Conservation (phyloP, 1,140 invertebrate species). For the Vollenhovia emeryi region DNA sequence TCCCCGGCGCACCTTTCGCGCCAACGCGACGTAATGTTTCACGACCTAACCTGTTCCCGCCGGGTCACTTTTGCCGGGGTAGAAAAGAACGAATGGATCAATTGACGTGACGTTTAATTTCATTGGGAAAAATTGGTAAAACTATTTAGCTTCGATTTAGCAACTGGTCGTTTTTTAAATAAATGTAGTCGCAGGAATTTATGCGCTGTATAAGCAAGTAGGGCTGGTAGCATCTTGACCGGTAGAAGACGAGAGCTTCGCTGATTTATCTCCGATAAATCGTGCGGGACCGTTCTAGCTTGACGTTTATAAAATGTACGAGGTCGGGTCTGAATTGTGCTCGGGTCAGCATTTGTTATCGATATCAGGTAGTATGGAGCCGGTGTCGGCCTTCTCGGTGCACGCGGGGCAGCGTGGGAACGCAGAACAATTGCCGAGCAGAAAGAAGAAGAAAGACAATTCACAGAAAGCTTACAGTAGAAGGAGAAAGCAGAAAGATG, state of each 20-base stretch:
- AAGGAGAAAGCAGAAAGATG: background rate
- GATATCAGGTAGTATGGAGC: conserved; percentile 50
- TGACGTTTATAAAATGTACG: background rate
- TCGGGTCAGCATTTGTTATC: conserved; percentile 14
- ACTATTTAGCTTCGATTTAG: no score
- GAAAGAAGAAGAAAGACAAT: conserved; percentile 50
- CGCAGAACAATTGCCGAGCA: background rate
- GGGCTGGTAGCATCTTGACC: no score
- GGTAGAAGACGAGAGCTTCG: background rate
- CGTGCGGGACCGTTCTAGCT: background rate
- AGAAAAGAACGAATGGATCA: background rate
- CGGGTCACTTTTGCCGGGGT: background rate
- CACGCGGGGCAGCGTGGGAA: conserved; percentile 64
- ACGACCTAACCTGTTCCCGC: background rate
- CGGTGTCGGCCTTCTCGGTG: conserved; percentile 66
- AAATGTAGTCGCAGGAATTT: no score
- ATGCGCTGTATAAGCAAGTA: no score
- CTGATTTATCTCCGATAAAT: background rate
- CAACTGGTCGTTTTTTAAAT: no score
- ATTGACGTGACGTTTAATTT: no score
- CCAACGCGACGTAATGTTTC: background rate
- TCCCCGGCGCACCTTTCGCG: background rate
- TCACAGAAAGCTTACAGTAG: background rate
- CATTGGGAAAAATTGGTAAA: no score
- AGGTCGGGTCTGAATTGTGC: background rate